Base-by-base conservation (phyloP, 2,888 invertebrate genomes). In the Lepidocyrtoides sp. region DNA sequence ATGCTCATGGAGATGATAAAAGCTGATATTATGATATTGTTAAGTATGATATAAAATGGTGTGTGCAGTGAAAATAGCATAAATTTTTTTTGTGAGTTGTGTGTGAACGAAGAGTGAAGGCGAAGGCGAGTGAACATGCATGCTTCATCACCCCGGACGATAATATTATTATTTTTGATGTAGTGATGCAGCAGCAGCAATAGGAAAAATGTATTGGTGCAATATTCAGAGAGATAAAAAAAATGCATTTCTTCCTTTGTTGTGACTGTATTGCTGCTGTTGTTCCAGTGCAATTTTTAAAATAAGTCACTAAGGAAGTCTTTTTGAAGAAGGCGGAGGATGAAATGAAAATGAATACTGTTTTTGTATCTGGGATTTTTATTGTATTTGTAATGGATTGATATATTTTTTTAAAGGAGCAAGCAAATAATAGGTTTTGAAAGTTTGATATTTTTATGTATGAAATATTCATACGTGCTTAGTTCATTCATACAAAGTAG, bases 91-190 rank as follows among this genome's bases (percentile, higher is more conserved):
- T 32, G 41, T 69, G 36, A 23, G 29, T 26, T 63, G 17, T 57
- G 12, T 63, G 63, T 63, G 63, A 29, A 29, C 10, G 26, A 2
- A 26, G 44, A 44, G 8, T 8, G 10, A 1, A 17, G 51, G 17
- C 1, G n/a, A n/a, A n/a, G n/a, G n/a, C n/a, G n/a, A n/a, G n/a
- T n/a, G 1, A 79, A 51, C 79, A 63, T 82, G 41, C 82, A 84
- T 84, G 83, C 83, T 84, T 69, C 66, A 84, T 84, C 69, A 69
- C 83, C 83, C 60, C 82, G 44, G 44, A 82, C 23, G 12, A 72
- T 41, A 72, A 12, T n/a, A 69, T 69, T 63, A 20, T 14, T n/a
- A n/a, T 63, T 5, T 29, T 26, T 10, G 26, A 23, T 72, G 72
- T 44, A 72, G 41, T 44, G 10, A 72, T 72, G n/a, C n/a, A n/a